These are phyloP conservation scores for Leptodactylus fallax DNA, from an alignment of 2,797 vertebrate genomes.

Conservation along the genomic window DNA sequence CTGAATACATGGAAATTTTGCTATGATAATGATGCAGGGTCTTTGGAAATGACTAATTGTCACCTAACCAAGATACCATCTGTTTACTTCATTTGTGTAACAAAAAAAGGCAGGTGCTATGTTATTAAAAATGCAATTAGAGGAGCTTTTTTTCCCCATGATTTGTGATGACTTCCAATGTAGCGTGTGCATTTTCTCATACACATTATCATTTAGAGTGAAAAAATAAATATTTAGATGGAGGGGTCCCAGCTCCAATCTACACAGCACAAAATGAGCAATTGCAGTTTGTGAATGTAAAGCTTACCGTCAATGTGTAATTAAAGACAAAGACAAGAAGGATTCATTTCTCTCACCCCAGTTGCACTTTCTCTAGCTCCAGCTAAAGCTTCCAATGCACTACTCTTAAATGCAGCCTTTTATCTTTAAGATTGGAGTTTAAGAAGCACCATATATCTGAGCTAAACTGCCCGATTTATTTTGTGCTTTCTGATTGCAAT, in stretches of 20 bases:
- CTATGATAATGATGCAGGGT: conserved; percentile 38
- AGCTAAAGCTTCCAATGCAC: neutral
- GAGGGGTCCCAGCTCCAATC: neutral
- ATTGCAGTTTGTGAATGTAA: conserved; percentile 19
- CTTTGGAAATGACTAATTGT: conserved; percentile 60
- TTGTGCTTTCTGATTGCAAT: conserved; percentile 21
- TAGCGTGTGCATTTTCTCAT: conserved; percentile 25
- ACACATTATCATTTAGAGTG: conserved; percentile 50
- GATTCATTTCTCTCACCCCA: conserved; percentile 8
- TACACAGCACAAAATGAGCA: conserved; percentile 39
- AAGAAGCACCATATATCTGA: conserved; percentile 9
- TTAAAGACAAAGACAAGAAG: conserved; percentile 15
- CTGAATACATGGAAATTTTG: conserved; percentile 29
- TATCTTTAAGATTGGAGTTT: conserved; percentile 7
- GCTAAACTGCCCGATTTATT: conserved; percentile 7
- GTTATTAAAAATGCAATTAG: conserved; percentile 62
- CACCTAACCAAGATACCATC: conserved; percentile 63
- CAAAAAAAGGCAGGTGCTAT: conserved; percentile 64
- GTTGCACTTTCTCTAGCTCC: neutral
- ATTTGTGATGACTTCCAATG: conserved; percentile 55
- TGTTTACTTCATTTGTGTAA: conserved; percentile 64
- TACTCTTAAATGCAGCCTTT: neutral
- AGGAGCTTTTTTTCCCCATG: conserved; percentile 57
- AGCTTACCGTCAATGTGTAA: conserved; percentile 27
- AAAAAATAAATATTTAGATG: conserved; percentile 53